These are phyloP conservation scores for Suncus etruscus DNA, from an alignment of 2,113 vertebrate genomes.

Conservation along the genomic window DNA sequence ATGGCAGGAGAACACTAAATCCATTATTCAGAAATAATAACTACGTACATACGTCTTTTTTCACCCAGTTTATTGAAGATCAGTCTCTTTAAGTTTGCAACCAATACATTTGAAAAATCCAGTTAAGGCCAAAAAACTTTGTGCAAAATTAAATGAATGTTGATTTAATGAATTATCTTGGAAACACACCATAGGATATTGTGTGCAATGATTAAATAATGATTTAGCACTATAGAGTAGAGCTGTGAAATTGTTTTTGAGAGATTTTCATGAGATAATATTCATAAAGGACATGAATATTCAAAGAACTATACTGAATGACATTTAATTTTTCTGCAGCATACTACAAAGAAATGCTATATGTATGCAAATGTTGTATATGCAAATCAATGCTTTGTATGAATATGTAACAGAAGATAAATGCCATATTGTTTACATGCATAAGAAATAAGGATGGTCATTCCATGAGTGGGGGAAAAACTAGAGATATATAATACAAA, in stretches of 20 bases:
- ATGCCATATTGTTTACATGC: not conserved
- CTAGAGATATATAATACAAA: not conserved
- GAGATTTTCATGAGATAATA: constrained; percentile 20
- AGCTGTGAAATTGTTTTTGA: not conserved
- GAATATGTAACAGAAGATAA: not conserved
- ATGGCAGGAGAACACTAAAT: not conserved
- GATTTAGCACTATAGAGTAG: not conserved
- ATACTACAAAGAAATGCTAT: not conserved
- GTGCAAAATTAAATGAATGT: not conserved
- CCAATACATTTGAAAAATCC: not conserved
- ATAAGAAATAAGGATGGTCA: not conserved
- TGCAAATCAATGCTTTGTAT: not conserved
- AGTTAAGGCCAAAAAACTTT: not conserved
- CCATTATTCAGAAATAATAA: not conserved
- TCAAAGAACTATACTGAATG: not conserved
- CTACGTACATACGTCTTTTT: not conserved
- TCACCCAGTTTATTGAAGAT: not conserved
- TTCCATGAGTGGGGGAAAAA: not conserved
- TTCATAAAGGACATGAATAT: not conserved
- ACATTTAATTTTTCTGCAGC: constrained; percentile 11
- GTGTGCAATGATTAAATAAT: not conserved
- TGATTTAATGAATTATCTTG: not conserved
- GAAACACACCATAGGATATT: not conserved
- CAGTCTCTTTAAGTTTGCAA: not conserved
- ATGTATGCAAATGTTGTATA: constrained; percentile 5